Percentiles rank a stretch among this genome's conserved stretches.
Conservation (phyloP, 2,888 invertebrate genomes). For the Drosophila rellima region DNA sequence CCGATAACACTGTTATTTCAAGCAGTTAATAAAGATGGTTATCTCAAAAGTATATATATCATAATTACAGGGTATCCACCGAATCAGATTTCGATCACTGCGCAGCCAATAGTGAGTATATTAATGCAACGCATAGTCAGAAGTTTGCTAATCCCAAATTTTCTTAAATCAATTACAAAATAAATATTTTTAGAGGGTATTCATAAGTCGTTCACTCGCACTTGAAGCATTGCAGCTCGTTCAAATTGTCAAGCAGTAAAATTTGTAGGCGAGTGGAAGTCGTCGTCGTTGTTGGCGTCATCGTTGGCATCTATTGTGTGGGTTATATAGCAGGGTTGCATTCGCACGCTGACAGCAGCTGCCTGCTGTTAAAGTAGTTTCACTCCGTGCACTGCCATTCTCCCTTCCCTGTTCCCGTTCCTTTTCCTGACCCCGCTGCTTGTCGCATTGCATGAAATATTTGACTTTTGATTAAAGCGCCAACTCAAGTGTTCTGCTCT, state of each 20-base stretch:
- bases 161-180: no score
- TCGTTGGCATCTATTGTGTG: slow-evolving; percentile 61
- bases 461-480: slow-evolving; percentile 82
- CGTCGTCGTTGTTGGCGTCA: slow-evolving; percentile 30
- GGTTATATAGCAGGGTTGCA: slow-evolving; percentile 58
- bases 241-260: slow-evolving; percentile 25
- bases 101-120: no score
- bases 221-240: not conserved
- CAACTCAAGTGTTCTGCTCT: slow-evolving; percentile 78
- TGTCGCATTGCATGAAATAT: slow-evolving; percentile 79
- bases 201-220: not conserved
- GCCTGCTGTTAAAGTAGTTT: slow-evolving; percentile 67
- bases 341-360: slow-evolving; percentile 81
- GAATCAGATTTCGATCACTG: no score
- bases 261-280: slow-evolving; percentile 47
- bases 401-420: not conserved
- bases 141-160: no score
- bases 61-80: no score
- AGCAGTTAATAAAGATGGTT: not conserved
- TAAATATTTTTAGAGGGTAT: not conserved
- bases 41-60: not conserved
- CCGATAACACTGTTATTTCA: no score
- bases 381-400: slow-evolving; percentile 5
- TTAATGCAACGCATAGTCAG: no score
- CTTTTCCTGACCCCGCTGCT: slow-evolving; percentile 22